These are phyloP conservation scores for Microcebus griseorufus DNA, from an alignment of 2,113 vertebrate species.

Conservation along the genomic window DNA sequence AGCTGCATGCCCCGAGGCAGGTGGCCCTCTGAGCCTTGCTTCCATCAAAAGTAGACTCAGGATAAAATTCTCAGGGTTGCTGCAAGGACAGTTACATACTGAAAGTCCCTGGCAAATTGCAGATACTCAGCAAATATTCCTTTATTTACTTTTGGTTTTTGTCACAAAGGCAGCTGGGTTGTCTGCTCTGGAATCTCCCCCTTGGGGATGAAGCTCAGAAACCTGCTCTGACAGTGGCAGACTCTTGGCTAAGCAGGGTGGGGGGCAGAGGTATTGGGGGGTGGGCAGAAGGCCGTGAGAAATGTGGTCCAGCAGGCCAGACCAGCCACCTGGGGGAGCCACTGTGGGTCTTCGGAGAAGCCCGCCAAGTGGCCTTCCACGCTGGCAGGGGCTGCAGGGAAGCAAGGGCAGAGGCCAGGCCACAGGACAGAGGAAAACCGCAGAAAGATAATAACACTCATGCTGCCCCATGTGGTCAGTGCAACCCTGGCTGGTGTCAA, in stretches of 20 bases:
- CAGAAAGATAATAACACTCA: too few species aligned
- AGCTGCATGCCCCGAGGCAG: not conserved
- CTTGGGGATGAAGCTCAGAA: not conserved
- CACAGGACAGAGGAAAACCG: not conserved
- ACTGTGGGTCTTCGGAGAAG: not conserved
- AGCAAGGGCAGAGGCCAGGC: not conserved
- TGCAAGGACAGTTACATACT: not conserved
- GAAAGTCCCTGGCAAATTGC: not conserved
- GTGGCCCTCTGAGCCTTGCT: not conserved
- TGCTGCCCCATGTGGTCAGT: accelerated
- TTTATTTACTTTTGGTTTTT: not conserved
- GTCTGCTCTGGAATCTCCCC: conserved; percentile 6
- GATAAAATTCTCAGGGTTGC: not conserved
- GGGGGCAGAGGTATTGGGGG: not conserved
- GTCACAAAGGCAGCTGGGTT: not conserved
- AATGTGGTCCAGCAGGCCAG: conserved; percentile 45
- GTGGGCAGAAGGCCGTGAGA: not conserved
- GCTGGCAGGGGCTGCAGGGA: too few species aligned
- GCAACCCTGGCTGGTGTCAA: not conserved
- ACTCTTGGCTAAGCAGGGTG: not conserved
- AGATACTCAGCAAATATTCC: not conserved
- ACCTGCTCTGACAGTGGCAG: not conserved
- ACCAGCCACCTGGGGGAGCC: not conserved
- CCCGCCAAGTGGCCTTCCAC: not conserved
- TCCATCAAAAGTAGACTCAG: not conserved